A percentile compares a stretch with the other conserved stretches of the same genome.
Evolutionary conservation across 2,888 invertebrate genomes (phyloP).

Genomic region (Apamea sordens): DNA sequence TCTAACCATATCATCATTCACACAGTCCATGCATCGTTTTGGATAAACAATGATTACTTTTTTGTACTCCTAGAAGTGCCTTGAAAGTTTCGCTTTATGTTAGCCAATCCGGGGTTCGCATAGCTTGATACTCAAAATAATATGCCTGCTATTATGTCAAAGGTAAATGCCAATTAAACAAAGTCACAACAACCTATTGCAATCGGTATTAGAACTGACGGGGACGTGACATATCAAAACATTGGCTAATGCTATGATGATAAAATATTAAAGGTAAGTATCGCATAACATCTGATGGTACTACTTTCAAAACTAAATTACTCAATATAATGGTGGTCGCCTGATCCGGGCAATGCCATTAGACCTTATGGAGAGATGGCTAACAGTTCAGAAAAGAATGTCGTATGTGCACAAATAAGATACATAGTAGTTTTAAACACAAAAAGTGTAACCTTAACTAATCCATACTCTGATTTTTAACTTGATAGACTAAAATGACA

Average conservation of each 20-base stretch:
- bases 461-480: background rate
- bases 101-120: background rate
- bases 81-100: background rate
- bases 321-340: conserved; percentile 2
- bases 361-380: background rate
- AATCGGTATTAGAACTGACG: conserved; percentile 75
- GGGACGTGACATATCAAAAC: conserved; percentile 73
- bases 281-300: background rate
- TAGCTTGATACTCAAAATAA: conserved; percentile 1
- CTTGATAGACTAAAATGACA: background rate
- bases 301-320: conserved; percentile 18
- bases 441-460: background rate
- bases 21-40: background rate
- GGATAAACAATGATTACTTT: background rate
- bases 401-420: background rate
- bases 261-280: conserved; percentile 27
- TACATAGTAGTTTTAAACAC: background rate
- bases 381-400: background rate
- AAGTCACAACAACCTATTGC: conserved; percentile 75
- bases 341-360: background rate
- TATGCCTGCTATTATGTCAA: conserved; percentile 71
- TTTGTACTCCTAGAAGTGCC: no score
- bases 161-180: conserved; percentile 78
- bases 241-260: conserved; percentile 77
- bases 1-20: background rate